phyloP scores from a whole-genome alignment of 53 echinoderm and acorn worm species.

The Holothuria leucospilota region DNA sequence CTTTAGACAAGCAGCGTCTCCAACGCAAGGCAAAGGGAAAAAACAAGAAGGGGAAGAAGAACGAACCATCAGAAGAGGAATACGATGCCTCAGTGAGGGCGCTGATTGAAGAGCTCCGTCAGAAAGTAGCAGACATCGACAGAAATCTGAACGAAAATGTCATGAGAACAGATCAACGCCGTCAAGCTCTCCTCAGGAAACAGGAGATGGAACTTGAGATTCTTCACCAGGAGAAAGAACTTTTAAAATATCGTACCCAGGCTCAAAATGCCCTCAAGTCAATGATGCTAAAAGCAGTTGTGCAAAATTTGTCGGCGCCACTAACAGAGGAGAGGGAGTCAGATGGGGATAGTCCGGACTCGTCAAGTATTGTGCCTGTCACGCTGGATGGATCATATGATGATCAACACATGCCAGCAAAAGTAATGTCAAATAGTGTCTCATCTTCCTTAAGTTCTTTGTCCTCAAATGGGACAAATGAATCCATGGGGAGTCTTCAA shows the following conservation, averaged over 20 bases:
- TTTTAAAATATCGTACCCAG: neutral
- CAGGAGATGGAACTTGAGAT: conserved; percentile 43
- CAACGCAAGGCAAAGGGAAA: conserved; percentile 20
- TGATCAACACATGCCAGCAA: no score
- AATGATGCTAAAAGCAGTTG: neutral
- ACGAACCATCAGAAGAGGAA: neutral
- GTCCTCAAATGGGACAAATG: neutral
- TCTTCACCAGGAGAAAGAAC: conserved; percentile 17
- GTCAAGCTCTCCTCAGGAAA: conserved; percentile 23
- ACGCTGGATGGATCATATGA: no score
- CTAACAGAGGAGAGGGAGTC: no score
- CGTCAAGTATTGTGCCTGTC: no score
- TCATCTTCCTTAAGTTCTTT: neutral
- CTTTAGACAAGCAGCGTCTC: conserved; percentile 6
- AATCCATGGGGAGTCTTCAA: neutral
- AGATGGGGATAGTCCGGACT: no score
- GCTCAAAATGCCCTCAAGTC: conserved; percentile 3
- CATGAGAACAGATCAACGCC: conserved; percentile 13
- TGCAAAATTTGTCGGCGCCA: neutral
- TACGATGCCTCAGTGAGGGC: conserved; percentile 13
- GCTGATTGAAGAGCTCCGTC: conserved; percentile 6
- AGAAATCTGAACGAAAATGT: conserved; percentile 13
- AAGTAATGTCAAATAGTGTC: neutral
- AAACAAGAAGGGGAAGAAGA: neutral
- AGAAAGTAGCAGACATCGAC: conserved; percentile 14